Evolutionary conservation across 2,888 invertebrate species (phyloP), one percentile per base, ranked within the genome.

Genomic region (Troides helena): DNA sequence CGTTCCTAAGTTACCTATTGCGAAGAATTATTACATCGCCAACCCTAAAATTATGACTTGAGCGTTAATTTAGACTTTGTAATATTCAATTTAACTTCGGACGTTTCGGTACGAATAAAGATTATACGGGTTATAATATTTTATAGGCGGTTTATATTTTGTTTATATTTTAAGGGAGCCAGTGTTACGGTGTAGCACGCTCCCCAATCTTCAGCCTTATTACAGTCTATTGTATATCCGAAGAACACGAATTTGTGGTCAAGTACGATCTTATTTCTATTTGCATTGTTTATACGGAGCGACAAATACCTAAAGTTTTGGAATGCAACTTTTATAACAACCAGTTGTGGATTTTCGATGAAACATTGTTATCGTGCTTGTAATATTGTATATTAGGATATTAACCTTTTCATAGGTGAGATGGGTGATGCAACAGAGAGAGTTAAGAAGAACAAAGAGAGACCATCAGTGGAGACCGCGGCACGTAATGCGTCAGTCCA

Each of bases 351-450:
- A 30, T 30, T 3, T 25, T 25, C 25, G 25, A 3, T 25, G 25
- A 3, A 25, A 2, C 0, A 25, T 25, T 25, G 25, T 25, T 25
- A 25, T 14, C 43, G 18, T 53, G n/a, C 1, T 53, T n/a, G 18
- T 53, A 36, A 23, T 12, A 23, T 23, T 58, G 25, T 58, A 58
- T 23, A 12, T 58, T 23, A 58, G 12, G 57, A 21, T 23, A 1
- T 23, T 58, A n/a, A 58, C 21, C n/a, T 58, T 23, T 58, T 23
- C 10, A 14, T 86, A 98, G 97, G 96, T 98, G 73, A 94, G 94
- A 88, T 99, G 99, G 99, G 96, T 97, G 82, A 97, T 99, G 92
- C 99, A 99, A 85, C 99, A 99, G 87, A 95, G 96, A 76, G 97
- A 97, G 82, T 95, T 96, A 85, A 93, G 94, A 70, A 94, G 99